Conservation (phyloP, 2,888 invertebrate species). For the Phyto melanocephala region DNA sequence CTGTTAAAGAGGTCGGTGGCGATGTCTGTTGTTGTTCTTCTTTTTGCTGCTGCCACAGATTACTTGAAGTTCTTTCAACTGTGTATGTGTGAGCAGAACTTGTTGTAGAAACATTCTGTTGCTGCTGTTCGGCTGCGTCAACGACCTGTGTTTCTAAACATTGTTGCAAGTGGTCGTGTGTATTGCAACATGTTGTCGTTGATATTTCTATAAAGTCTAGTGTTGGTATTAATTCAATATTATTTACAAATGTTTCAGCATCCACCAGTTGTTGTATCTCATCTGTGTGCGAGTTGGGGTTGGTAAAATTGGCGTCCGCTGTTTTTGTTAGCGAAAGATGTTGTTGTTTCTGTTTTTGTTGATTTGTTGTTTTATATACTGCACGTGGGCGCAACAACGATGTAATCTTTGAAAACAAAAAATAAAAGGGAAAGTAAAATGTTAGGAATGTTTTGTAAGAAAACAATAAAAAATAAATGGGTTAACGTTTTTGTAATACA, state of each 20-base stretch:
- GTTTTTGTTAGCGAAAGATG: conserved; percentile 20
- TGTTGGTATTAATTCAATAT: conserved; percentile 75
- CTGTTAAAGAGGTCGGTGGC: conserved; percentile 53
- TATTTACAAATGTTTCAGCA: conserved; percentile 57
- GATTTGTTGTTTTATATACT: conserved; percentile 68
- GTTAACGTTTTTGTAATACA: neutral
- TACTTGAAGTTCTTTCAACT: conserved; percentile 65
- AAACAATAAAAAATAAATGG: neutral
- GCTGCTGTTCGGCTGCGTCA: neutral
- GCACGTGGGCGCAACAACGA: conserved; percentile 76
- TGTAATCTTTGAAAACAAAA: conserved; percentile 72
- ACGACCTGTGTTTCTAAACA: conserved; percentile 44
- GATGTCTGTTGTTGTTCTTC: conserved; percentile 50
- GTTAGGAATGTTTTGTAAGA: neutral
- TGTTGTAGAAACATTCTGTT: conserved; percentile 38
- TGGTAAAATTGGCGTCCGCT: conserved; percentile 16
- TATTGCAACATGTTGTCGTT: conserved; percentile 56
- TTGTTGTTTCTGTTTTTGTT: conserved; percentile 67
- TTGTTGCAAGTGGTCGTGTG: conserved; percentile 62
- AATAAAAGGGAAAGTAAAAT: conserved; percentile 7
- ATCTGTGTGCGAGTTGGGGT: conserved; percentile 61
- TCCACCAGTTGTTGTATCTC: conserved; percentile 54
- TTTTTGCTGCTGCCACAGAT: conserved; percentile 55
- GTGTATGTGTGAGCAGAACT: conserved; percentile 71
- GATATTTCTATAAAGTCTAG: conserved; percentile 72